phyloP scores from a whole-genome alignment of 2,888 invertebrate species.

The Arge pagana region DNA sequence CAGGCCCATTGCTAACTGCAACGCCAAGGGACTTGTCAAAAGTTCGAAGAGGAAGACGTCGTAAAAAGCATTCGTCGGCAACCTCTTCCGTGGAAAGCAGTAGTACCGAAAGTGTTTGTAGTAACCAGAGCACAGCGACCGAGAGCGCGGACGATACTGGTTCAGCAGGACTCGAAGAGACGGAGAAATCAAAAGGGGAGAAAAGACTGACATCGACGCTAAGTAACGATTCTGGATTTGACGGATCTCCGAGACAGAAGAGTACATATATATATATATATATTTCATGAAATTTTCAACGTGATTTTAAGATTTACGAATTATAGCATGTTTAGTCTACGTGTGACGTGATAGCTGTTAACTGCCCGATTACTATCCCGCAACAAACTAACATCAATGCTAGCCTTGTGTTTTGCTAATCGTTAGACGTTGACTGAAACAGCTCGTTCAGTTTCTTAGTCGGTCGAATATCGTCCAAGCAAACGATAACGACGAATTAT shows the following conservation, averaged over 20 bases:
- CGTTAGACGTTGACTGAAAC: too few species aligned
- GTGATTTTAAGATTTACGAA: not conserved
- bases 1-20: constrained; percentile 50
- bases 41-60: constrained; percentile 50
- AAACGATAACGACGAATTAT: too few species aligned
- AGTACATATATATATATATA: constrained; percentile 43
- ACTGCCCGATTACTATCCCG: too few species aligned
- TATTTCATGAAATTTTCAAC: not conserved
- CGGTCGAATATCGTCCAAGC: too few species aligned
- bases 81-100: constrained; percentile 50
- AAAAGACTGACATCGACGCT: constrained; percentile 72
- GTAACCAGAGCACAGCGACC: constrained; percentile 39
- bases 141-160: constrained; percentile 47
- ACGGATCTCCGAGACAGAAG: constrained; percentile 59
- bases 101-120: constrained; percentile 51
- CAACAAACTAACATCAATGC: too few species aligned
- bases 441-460: too few species aligned
- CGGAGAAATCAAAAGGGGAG: constrained; percentile 58
- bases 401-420: too few species aligned
- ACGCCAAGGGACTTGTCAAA: constrained; percentile 54
- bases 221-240: constrained; percentile 85
- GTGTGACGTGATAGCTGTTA: too few species aligned
- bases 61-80: constrained; percentile 48
- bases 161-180: constrained; percentile 54
- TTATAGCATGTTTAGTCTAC: too few species aligned